Evolutionary conservation across 2,888 invertebrate genomes (phyloP), one percentile per base, ranked within the genome.

Genomic region (Silvanus unidentatus): DNA sequence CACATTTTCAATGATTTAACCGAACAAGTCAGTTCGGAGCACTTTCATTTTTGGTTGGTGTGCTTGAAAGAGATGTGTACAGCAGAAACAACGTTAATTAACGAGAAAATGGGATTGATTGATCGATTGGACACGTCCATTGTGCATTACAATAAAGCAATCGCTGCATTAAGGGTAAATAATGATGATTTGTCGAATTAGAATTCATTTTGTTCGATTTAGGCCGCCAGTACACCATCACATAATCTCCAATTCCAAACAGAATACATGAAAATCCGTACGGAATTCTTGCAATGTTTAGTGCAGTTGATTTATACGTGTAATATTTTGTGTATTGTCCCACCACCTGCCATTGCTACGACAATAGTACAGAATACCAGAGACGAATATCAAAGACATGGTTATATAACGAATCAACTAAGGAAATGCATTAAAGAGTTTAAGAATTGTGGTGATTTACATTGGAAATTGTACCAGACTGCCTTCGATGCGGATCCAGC

Each of bases 321-420:
- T 57, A 77, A 79, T 52, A 83, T 87, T 47, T 75, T 90, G 30
- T 88, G 89, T 62, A 88, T 93, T 47, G 90, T 92, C 46, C 96
- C 95, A 16, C 93, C 95, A 30, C 93, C 95, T 0, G 94, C 94
- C 0, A 90, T 94, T 44, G 93, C 95, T 0, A 82, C 86, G 1
- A 82, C 87, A 1, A 78, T 88, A 41, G 91, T 91, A 0, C 84
- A 86, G 53, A 81, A 81, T 32, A 82, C 86, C 0, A 77, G 53
- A 40, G 88, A 89, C 62, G 87, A 88, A 58, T 76, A 87, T 43
- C 84, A 87, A 56, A 78, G 85, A 54, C 88, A 84, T 66, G 88
- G 89, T 0, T 82, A 88, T 54, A 84, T 89, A 1, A 86, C 88
- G 0, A 81, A 82, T 63, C 88, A 88, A 75, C 67, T 91, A 54